Evolutionary conservation across 2,888 invertebrate species (phyloP).

Genomic region (Linyphia triangularis): DNA sequence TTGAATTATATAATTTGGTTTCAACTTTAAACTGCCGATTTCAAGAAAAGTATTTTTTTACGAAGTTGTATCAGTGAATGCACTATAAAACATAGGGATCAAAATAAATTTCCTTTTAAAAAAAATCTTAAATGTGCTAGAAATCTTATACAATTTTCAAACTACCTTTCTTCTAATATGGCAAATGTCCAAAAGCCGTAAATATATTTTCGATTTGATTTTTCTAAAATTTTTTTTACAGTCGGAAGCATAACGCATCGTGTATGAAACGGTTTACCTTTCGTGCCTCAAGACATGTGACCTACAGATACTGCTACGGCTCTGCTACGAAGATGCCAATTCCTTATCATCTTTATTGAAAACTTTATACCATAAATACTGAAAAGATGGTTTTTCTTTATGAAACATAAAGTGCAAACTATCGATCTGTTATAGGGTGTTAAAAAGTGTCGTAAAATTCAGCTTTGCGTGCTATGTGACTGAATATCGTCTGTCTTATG

Average conservation of each 20-base stretch:
- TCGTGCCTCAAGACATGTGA: neutral
- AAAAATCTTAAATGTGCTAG: neutral
- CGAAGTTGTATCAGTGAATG: too few species aligned
- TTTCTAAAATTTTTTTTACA: neutral
- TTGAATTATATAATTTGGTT: too few species aligned
- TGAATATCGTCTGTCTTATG: neutral
- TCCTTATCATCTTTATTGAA: slow-evolving; percentile 32
- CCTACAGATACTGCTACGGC: neutral
- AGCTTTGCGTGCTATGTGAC: neutral
- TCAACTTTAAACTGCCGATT: too few species aligned
- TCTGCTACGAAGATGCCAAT: neutral
- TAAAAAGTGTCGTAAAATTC: slow-evolving; percentile 38
- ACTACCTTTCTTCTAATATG: slow-evolving; percentile 4
- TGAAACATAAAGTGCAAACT: slow-evolving; percentile 28
- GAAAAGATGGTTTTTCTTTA: slow-evolving; percentile 29
- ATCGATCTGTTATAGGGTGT: slow-evolving; percentile 39
- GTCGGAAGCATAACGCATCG: neutral
- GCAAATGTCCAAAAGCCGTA: slow-evolving; percentile 24
- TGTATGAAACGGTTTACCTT: neutral
- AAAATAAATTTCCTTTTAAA: neutral
- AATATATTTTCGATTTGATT: slow-evolving; percentile 14
- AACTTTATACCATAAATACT: slow-evolving; percentile 36
- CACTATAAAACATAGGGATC: too few species aligned
- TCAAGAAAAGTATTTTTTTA: too few species aligned
- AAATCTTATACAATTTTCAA: neutral